Evolutionary conservation across 1,140 invertebrate genomes (phyloP).

Genomic region (Varroa destructor): DNA sequence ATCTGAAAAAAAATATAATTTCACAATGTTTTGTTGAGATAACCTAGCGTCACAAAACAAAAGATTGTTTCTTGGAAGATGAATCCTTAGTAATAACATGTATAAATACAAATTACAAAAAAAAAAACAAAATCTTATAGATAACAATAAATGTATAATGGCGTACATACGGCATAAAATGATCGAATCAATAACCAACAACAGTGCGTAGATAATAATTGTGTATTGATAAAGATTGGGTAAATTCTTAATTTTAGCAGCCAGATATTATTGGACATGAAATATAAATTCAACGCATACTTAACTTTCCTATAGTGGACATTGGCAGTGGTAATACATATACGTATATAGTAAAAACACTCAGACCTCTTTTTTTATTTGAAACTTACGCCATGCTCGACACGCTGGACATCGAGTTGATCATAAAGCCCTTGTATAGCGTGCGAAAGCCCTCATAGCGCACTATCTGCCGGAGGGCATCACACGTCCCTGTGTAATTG

Average conservation of each 20-base stretch:
- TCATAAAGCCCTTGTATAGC: conserved; percentile 86
- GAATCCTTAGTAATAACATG: no score
- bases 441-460: conserved; percentile 69
- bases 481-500: conserved; percentile 65
- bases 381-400: conserved; percentile 46
- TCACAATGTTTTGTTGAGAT: neutral
- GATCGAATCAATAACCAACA: no score
- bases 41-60: neutral
- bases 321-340: no score
- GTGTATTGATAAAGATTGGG: neutral
- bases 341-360: no score
- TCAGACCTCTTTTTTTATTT: no score
- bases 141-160: no score
- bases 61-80: neutral
- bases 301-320: no score
- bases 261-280: neutral
- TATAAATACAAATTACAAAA: no score
- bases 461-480: conserved; percentile 80
- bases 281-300: no score
- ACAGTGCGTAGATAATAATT: no score
- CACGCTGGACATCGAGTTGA: conserved; percentile 54
- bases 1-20: neutral
- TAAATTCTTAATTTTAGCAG: neutral
- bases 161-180: no score
- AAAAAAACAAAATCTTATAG: no score